Base-by-base conservation (phyloP, 2,113 vertebrate species). In the Thymallus thymallus region DNA sequence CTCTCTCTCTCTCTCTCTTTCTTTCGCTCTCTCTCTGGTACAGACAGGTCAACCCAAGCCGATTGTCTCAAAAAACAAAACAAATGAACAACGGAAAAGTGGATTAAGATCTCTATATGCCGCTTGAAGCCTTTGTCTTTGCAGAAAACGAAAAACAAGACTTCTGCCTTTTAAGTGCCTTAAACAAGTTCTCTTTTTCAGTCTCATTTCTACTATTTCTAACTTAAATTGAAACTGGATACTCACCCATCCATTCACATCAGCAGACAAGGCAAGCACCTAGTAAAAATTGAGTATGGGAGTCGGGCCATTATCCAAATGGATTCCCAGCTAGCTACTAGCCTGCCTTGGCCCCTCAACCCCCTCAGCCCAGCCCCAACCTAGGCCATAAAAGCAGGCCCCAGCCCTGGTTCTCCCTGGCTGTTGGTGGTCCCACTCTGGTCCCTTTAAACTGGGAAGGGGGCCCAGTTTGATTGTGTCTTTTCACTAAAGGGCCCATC, bases 1-100 rank as follows among this genome's bases (percentile, higher is more conserved):
- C 89, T 90, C 90, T 92, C 90, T 64, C 86, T 84, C 64, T 0
- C 82, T 87, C 82, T 29, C 9, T 90, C 93, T 91, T 94, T 93
- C 94, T 92, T 92, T 82, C 89, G 81, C 91, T 92, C 92, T 69
- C n/a, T 29, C 46, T 56, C 23, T 22, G 18, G n/a, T 22, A n/a
- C n/a, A 60, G 56, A 9, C 5, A 22, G 56, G 3, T 4, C 6
- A n/a, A 22, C n/a, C 5, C 56, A 60, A 60, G 6, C 56, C 18
- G 9, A 60, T 23, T 23, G 18, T 60, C 56, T 60, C n/a, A 2
- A 5, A 3, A 16, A 2, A 48, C n/a, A 41, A 51, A 51, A 18
- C 16, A 0, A 51, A 51, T 51, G 0, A 23, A 60, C 56, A 23
- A 22, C 1, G n/a, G n/a, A 9, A 60, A 60, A 2, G 20, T 60